Evolutionary conservation across 2,113 vertebrate genomes (phyloP).

Genomic region (Ceyx melanurus): DNA sequence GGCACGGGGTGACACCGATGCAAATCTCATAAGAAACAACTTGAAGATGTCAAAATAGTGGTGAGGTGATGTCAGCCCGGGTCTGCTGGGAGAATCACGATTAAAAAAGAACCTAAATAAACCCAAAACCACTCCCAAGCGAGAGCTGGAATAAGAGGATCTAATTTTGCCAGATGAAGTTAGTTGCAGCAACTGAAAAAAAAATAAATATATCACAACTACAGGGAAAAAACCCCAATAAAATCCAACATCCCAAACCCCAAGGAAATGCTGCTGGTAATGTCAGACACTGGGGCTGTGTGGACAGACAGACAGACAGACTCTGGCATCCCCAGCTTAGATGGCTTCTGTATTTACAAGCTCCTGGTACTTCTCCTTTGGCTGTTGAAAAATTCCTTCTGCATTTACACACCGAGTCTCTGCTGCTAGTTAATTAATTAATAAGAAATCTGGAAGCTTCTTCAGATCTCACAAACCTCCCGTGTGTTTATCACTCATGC

Average conservation of each 20-base stretch:
- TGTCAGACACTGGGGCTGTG: too few species aligned
- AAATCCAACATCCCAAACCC: neutral
- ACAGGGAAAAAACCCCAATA: neutral
- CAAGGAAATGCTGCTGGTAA: too few species aligned
- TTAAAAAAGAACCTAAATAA: constrained; percentile 47
- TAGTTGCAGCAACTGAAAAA: neutral
- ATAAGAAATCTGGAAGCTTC: constrained; percentile 26
- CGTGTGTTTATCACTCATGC: neutral
- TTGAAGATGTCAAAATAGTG: constrained; percentile 65
- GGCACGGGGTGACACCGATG: constrained; percentile 65
- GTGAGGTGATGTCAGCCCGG: constrained; percentile 65
- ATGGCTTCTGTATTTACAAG: neutral
- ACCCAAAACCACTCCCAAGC: constrained; percentile 11
- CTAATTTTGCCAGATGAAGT: constrained; percentile 22
- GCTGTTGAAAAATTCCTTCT: neutral
- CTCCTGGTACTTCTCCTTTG: too few species aligned
- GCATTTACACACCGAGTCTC: neutral
- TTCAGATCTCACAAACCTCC: neutral
- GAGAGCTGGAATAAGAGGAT: neutral
- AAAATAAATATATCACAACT: neutral
- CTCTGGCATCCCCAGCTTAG: neutral
- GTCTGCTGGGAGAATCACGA: constrained; percentile 41
- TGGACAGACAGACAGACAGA: neutral
- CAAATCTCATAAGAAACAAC: constrained; percentile 65
- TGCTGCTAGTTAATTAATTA: neutral